Evolutionary conservation across 2,113 vertebrate genomes (phyloP).

Genomic region (Trichechus manatus): DNA sequence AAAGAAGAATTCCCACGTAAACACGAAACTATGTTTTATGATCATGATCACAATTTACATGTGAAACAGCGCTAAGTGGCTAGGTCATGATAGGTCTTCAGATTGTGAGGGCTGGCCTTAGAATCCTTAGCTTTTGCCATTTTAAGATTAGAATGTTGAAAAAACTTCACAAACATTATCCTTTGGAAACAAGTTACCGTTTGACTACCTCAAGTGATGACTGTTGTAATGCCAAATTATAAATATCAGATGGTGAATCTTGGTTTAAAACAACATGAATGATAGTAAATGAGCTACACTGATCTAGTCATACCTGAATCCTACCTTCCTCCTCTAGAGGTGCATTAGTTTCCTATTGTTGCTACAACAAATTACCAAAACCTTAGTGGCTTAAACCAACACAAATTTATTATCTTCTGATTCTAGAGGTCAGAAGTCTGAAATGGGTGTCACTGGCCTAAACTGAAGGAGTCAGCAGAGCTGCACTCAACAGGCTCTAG

Average conservation of each 20-base stretch:
- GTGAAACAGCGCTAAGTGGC: not conserved
- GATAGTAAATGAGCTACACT: not conserved
- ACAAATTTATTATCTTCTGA: not conserved
- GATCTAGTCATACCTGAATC: not conserved
- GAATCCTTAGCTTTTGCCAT: slow-evolving; percentile 17
- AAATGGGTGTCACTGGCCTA: not conserved
- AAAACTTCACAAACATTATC: not conserved
- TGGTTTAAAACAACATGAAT: slow-evolving; percentile 14
- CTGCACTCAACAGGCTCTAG: not conserved
- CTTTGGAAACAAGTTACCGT: slow-evolving; percentile 37
- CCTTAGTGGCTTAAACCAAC: not conserved
- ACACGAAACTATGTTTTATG: not conserved
- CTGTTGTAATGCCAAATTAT: not conserved
- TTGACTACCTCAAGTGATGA: not conserved
- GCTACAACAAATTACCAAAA: not conserved
- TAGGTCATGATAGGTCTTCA: not conserved
- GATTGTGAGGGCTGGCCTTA: slow-evolving; percentile 1
- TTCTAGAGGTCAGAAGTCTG: slow-evolving; percentile 13
- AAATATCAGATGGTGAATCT: not conserved
- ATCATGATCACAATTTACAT: slow-evolving; percentile 25
- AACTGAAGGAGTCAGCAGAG: not conserved
- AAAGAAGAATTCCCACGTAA: slow-evolving; percentile 63
- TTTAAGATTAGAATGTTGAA: slow-evolving; percentile 43
- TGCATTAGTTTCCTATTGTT: not conserved
- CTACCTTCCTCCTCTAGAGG: not conserved